A percentile compares a stretch with the other conserved stretches of the same genome.
These are phyloP conservation scores for Cyprinodon variegatus DNA, from an alignment of 2,113 vertebrate genomes.

Conservation along the genomic window DNA sequence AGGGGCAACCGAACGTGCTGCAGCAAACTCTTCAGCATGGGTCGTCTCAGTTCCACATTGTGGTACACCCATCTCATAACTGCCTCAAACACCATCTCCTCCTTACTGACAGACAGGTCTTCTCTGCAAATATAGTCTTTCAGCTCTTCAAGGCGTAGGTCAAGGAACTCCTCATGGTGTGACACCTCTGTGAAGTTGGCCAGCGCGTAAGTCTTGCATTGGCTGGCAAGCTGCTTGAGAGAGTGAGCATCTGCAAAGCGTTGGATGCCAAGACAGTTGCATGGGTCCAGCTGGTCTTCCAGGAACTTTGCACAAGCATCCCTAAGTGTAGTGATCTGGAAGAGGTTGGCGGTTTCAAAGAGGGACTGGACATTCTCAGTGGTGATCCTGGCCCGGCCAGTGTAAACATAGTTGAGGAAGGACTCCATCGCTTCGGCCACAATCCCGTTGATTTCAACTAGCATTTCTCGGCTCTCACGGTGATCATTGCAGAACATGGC, in stretches of 20 bases:
- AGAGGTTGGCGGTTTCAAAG: conserved; percentile 96
- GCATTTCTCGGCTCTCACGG: conserved; percentile 91
- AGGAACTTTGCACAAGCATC: conserved; percentile 97
- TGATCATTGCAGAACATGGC: conserved; percentile 98
- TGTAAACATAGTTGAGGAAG: conserved; percentile 96
- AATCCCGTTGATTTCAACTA: conserved; percentile 95
- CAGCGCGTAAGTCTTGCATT: conserved; percentile 89
- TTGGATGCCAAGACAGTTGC: conserved; percentile 97
- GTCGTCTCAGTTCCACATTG: conserved; percentile 84
- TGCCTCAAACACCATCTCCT: conserved; percentile 95
- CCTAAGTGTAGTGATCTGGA: conserved; percentile 91
- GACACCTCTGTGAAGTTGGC: conserved; percentile 92
- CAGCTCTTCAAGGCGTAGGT: conserved; percentile 91
- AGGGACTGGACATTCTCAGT: conserved; percentile 97
- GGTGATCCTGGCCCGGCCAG: conserved; percentile 94
- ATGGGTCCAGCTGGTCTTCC: conserved; percentile 96
- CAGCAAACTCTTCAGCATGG: conserved; percentile 89
- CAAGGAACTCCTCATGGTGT: conserved; percentile 93
- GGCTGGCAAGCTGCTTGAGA: conserved; percentile 91
- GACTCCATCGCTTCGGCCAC: conserved; percentile 96
- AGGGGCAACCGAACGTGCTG: conserved; percentile 93
- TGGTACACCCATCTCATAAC: conserved; percentile 98
- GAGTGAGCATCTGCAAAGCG: conserved; percentile 94
- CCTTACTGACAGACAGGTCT: conserved; percentile 90
- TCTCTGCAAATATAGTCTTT: conserved; percentile 93